Percentiles rank a stretch among this genome's conserved stretches.
Conservation (phyloP, 53 echinoderm and acorn worm genomes). For the Echinarachnius parma region DNA sequence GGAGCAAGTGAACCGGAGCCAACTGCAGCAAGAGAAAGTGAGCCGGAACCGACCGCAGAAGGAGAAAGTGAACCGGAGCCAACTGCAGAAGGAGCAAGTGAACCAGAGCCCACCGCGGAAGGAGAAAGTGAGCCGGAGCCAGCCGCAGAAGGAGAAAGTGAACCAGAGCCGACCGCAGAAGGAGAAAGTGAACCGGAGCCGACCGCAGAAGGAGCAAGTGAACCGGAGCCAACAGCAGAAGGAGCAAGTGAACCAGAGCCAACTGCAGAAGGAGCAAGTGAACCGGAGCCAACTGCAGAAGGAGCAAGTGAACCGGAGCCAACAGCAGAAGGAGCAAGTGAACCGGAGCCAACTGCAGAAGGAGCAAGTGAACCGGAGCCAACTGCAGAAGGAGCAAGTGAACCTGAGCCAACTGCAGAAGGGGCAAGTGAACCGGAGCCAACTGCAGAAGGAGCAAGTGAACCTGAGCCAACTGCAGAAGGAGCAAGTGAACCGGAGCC, state of each 20-base stretch:
- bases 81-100: conserved; percentile 35
- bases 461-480: conserved; percentile 35
- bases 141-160: conserved; percentile 35
- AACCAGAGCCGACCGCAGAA: conserved; percentile 31
- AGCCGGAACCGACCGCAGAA: conserved; percentile 35
- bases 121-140: conserved; percentile 28
- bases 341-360: conserved; percentile 37
- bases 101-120: conserved; percentile 29
- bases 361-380: conserved; percentile 31
- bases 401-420: conserved; percentile 37
- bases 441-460: conserved; percentile 34
- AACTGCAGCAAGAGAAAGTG: conserved; percentile 31
- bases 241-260: conserved; percentile 31
- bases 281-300: conserved; percentile 36
- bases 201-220: conserved; percentile 25
- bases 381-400: conserved; percentile 32
- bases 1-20: conserved; percentile 31
- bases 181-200: conserved; percentile 16
- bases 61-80: conserved; percentile 39
- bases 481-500: conserved; percentile 34
- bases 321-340: conserved; percentile 35
- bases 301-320: conserved; percentile 40
- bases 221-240: conserved; percentile 36
- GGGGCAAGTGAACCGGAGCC: conserved; percentile 40
- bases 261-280: conserved; percentile 32